These are phyloP conservation scores for Euura lappo DNA, from an alignment of 1,140 invertebrate genomes.

Conservation along the genomic window DNA sequence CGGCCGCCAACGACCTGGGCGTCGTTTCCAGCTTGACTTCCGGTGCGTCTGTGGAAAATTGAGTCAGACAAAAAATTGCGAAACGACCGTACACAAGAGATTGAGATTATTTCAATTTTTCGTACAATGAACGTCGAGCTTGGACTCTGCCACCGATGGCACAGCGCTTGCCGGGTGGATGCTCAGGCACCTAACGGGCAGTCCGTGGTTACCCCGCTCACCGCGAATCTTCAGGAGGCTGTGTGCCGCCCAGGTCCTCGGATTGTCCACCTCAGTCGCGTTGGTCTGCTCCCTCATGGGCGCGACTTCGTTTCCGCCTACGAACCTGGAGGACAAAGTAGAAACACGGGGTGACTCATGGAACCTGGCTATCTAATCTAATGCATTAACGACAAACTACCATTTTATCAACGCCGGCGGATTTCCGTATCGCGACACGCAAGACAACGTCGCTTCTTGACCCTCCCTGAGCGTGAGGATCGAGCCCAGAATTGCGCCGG, in stretches of 20 bases:
- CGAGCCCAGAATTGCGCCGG: conserved; percentile 69
- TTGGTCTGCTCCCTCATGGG: conserved; percentile 74
- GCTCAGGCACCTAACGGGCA: conserved; percentile 78
- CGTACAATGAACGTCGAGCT: conserved; percentile 87
- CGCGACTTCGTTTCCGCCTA: conserved; percentile 73
- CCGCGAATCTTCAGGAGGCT: conserved; percentile 82
- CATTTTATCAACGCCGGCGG: conserved; percentile 84
- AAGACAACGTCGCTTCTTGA: conserved; percentile 78
- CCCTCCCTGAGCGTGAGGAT: conserved; percentile 73
- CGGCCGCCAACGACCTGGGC: conserved; percentile 40
- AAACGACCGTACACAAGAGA: neutral
- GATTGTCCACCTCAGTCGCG: conserved; percentile 81
- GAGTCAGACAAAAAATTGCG: no score
- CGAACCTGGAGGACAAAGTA: conserved; percentile 40
- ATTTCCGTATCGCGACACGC: conserved; percentile 85
- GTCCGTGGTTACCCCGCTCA: conserved; percentile 76
- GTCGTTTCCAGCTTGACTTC: conserved; percentile 52
- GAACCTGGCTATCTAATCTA: no score
- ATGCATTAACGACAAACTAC: conserved; percentile 53
- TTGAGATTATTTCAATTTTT: conserved; percentile 36
- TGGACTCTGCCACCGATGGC: conserved; percentile 69
- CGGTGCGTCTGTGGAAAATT: conserved; percentile 42
- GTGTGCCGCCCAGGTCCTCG: conserved; percentile 81
- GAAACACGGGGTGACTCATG: neutral
- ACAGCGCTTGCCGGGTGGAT: conserved; percentile 82